A percentile compares a stretch with the other conserved stretches of the same genome.
Conservation (phyloP, 2,113 vertebrate species). For the Hypanus sabinus region DNA sequence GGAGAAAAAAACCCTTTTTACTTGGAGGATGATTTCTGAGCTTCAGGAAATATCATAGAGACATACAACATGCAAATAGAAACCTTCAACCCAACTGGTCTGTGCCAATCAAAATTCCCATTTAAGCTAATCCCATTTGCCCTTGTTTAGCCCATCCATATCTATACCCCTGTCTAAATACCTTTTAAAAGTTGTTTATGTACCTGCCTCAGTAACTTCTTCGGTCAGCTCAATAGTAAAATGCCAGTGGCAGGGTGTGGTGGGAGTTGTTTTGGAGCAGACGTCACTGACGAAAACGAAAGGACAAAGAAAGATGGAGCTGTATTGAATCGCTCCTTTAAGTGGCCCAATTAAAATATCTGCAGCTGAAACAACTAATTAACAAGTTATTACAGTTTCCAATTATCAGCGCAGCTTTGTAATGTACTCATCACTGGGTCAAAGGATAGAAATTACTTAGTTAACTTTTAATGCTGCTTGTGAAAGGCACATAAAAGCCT, state of each 20-base stretch:
- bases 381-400: background rate
- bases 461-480: too few relatives aligned
- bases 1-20: background rate
- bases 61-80: too few relatives aligned
- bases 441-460: background rate
- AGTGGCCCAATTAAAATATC: background rate
- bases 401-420: background rate
- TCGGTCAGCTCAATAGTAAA: too few relatives aligned
- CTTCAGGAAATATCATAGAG: background rate
- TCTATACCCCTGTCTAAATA: too few relatives aligned
- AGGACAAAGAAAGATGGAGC: background rate
- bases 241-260: background rate
- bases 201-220: too few relatives aligned
- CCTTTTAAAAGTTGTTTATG: too few relatives aligned
- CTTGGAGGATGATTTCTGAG: background rate
- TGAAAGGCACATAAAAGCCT: too few relatives aligned
- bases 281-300: background rate
- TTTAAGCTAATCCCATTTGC: too few relatives aligned
- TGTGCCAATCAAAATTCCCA: too few relatives aligned
- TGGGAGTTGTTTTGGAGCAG: too few relatives aligned
- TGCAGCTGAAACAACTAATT: background rate
- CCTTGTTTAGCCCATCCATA: too few relatives aligned
- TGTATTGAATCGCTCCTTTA: background rate
- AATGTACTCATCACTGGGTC: background rate
- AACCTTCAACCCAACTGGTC: too few relatives aligned